A percentile compares a stretch with the other conserved stretches of the same genome.
Conservation (phyloP, 2,888 invertebrate species). For the Idaea straminata region DNA sequence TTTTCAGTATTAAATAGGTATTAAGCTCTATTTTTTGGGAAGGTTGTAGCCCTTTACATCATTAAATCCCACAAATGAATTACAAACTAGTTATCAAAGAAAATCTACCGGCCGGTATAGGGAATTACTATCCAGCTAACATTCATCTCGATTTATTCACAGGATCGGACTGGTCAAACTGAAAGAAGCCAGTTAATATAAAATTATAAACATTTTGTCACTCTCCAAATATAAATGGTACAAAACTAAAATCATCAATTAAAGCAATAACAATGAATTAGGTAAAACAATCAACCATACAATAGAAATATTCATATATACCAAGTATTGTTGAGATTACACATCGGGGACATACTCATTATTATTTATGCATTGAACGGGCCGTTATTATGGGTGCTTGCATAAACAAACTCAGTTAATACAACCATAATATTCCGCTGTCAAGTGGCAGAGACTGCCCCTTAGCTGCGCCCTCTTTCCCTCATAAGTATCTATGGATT, state of each 20-base stretch:
- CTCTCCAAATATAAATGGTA: not conserved
- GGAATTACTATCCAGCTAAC: too few relatives aligned
- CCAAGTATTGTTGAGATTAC: not conserved
- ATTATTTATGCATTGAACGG: constrained; percentile 20
- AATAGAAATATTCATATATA: constrained; percentile 3
- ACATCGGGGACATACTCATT: constrained; percentile 10
- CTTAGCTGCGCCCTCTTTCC: not conserved
- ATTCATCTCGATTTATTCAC: too few relatives aligned
- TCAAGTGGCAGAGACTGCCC: not conserved
- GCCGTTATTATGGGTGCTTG: not conserved
- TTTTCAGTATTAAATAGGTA: too few relatives aligned
- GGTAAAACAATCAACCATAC: not conserved
- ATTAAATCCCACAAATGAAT: too few relatives aligned
- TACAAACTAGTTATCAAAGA: too few relatives aligned
- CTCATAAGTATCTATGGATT: too few relatives aligned
- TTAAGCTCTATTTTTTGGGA: too few relatives aligned
- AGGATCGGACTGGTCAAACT: too few relatives aligned
- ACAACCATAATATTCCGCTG: not conserved
- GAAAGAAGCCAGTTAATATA: too few relatives aligned
- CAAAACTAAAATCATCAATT: not conserved
- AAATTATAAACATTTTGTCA: too few relatives aligned
- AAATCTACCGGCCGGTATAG: not conserved
- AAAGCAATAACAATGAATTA: not conserved
- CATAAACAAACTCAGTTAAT: not conserved
- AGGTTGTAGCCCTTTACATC: too few relatives aligned